phyloP scores from a whole-genome alignment of 2,888 invertebrate genomes.

The Tenthredo livida region DNA sequence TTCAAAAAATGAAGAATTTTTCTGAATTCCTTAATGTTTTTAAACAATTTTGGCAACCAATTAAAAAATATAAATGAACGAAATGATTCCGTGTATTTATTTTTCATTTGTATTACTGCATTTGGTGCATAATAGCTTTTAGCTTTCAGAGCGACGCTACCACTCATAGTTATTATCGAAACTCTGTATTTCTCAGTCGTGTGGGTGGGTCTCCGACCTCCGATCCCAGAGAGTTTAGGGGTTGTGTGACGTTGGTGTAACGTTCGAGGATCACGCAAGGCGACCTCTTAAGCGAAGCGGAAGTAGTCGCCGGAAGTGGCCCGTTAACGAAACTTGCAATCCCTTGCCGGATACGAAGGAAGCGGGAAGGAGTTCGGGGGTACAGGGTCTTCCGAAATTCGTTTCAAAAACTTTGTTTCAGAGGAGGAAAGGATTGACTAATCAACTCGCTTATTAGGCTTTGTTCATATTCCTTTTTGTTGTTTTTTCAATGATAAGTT shows the following conservation, averaged over 20 bases:
- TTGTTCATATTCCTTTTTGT: neutral
- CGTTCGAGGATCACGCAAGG: slow-evolving; percentile 49
- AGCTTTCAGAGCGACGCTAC: neutral
- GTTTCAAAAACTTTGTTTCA: slow-evolving; percentile 4
- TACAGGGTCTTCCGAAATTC: slow-evolving; percentile 23
- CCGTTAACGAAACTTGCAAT: slow-evolving; percentile 49
- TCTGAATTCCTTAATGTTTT: neutral
- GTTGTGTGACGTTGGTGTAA: slow-evolving; percentile 37
- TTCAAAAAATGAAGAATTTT: neutral
- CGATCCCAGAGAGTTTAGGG: slow-evolving; percentile 6
- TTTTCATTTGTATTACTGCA: neutral
- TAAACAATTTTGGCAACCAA: neutral
- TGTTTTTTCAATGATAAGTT: neutral
- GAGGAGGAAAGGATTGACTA: neutral
- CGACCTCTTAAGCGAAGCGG: slow-evolving; percentile 50
- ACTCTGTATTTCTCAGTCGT: neutral
- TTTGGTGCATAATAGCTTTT: neutral
- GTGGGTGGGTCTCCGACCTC: slow-evolving; percentile 10
- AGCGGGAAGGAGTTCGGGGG: neutral
- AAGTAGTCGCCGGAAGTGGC: slow-evolving; percentile 50
- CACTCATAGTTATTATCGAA: neutral
- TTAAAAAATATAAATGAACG: neutral
- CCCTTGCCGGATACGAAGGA: slow-evolving; percentile 37
- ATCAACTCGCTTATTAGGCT: neutral
- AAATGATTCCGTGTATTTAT: neutral